A percentile compares a stretch with the other conserved stretches of the same genome.
Conservation (phyloP, 2,888 invertebrate genomes). For the Conistra vaccinii region DNA sequence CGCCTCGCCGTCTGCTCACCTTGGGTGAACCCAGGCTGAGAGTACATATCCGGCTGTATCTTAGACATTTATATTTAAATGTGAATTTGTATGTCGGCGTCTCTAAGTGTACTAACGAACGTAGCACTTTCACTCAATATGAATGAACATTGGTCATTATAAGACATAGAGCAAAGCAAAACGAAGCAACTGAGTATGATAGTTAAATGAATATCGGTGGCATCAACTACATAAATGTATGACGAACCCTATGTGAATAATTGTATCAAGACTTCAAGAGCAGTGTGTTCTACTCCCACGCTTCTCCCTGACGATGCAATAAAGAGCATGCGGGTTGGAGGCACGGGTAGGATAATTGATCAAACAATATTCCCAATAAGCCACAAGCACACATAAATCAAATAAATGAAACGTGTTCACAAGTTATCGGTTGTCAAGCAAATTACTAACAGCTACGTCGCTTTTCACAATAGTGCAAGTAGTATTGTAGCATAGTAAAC, state of each 20-base stretch:
- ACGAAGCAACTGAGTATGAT: background rate
- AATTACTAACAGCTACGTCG: constrained; percentile 59
- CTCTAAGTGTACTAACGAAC: constrained; percentile 65
- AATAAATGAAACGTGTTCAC: constrained; percentile 55
- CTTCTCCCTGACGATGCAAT: constrained; percentile 20
- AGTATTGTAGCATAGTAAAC: constrained; percentile 76
- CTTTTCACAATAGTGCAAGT: constrained; percentile 67
- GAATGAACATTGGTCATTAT: constrained; percentile 25
- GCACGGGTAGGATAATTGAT: constrained; percentile 35
- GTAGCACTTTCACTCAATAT: constrained; percentile 79
- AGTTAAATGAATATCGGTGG: constrained; percentile 1
- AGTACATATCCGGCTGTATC: constrained; percentile 76
- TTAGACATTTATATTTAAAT: constrained; percentile 75
- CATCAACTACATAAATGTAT: constrained; percentile 9
- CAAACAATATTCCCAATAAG: constrained; percentile 57
- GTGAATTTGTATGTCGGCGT: constrained; percentile 68
- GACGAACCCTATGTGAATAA: constrained; percentile 13
- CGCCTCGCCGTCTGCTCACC: constrained; percentile 88
- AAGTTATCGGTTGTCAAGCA: constrained; percentile 49
- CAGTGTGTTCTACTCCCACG: constrained; percentile 53
- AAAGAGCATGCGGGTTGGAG: constrained; percentile 56
- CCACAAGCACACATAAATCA: constrained; percentile 40
- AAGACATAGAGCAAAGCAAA: background rate
- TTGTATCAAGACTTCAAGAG: constrained; percentile 11
- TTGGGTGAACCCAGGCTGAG: constrained; percentile 79